phyloP scores from a whole-genome alignment of 2,113 vertebrate genomes.

The Periophthalmus modestus region DNA sequence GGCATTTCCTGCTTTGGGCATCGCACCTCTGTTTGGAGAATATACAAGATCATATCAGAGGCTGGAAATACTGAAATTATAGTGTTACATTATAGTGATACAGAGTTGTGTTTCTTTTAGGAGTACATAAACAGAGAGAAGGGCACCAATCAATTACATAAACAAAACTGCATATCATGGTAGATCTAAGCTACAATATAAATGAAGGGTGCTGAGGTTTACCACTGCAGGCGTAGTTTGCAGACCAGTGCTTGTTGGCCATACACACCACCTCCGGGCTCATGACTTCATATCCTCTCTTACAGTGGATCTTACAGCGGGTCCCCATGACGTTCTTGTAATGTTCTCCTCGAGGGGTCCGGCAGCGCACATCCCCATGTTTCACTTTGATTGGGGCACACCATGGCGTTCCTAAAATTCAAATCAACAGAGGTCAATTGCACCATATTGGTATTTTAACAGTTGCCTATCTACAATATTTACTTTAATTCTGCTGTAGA shows the following conservation, averaged over 20 bases:
- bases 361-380: slow-evolving; percentile 89
- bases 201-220: slow-evolving; percentile 36
- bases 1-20: slow-evolving; percentile 89
- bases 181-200: background rate
- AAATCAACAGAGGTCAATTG: background rate
- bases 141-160: background rate
- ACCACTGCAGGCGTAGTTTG: slow-evolving; percentile 93
- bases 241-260: slow-evolving; percentile 92
- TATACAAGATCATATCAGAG: background rate
- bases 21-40: slow-evolving; percentile 84
- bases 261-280: slow-evolving; percentile 90
- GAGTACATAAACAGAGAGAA: background rate
- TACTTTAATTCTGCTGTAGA: background rate
- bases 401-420: slow-evolving; percentile 85
- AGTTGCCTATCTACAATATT: background rate
- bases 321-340: slow-evolving; percentile 89
- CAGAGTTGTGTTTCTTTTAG: background rate
- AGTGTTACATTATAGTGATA: background rate
- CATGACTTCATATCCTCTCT: slow-evolving; percentile 88
- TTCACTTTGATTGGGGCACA: slow-evolving; percentile 96
- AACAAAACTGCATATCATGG: background rate
- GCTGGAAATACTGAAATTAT: background rate
- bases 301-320: slow-evolving; percentile 91
- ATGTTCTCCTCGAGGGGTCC: slow-evolving; percentile 85
- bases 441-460: background rate